Evolutionary conservation across 2,888 invertebrate species (phyloP), one percentile per base, ranked within the genome.

Genomic region (Sussaba pulchella): DNA sequence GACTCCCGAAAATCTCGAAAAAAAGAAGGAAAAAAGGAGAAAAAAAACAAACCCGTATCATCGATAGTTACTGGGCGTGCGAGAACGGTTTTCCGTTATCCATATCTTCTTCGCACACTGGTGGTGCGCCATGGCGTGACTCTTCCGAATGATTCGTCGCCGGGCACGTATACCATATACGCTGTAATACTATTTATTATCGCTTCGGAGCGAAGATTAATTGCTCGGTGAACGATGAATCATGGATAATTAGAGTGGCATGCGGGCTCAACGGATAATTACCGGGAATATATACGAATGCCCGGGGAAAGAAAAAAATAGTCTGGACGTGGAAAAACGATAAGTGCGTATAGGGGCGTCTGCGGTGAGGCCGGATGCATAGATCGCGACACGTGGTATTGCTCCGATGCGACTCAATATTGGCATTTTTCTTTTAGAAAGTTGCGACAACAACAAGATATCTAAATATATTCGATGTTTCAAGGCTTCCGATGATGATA

Each of bases 231-330:
- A 69, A 39, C 73, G 54, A 73, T 73, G 73, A 78, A 73, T 73
- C 78, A 64, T 73, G 63, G 78, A 72, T 78, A 72, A 78, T 78
- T 67, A 61, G 63, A 45, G 54, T 67, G 54, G 54, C 21, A 64
- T 57, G 59, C 77, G 71, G 71, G 73, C 24, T 14, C 31, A 45
- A 21, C 26, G 39, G 73, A 45, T 78, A 78, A 78, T 78, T 69
- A 73, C 54, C 54, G n/a, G 17, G 26, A 26, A 70, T 31, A 31
- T n/a, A n/a, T 45, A 70, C 54, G 54, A 24, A 59, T 59, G 17
- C 19, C 0, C 26, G 10, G 43, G 9, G 64, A 36, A 61, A 72
- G 57, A 43, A 24, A 61, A 43, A 54, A 54, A 61, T n/a, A 71
- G 47, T 24, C 36, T 61, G 50, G 61, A 50, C 47, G 24, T 24